Evolutionary conservation across 2,113 vertebrate species (phyloP), one percentile per base, ranked within the genome.

Genomic region (Felis chaus): DNA sequence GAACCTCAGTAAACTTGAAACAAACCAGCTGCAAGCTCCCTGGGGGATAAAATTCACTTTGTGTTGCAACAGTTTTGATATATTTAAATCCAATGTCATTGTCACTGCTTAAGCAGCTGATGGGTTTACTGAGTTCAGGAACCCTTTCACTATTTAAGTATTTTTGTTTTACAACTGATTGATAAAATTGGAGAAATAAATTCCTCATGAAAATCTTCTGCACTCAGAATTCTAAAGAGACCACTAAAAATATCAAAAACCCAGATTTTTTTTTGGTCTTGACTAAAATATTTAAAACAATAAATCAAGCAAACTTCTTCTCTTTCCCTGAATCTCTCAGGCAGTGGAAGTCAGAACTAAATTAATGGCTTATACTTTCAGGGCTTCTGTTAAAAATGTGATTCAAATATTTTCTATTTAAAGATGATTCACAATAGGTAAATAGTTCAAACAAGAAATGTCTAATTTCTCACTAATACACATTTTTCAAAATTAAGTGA

Each of bases 1-100:
- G 91, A 98, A 97, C 89, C 94, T 96, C 97, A 73, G 78, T 86
- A 98, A 98, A 97, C 31, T 96, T 53, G 86, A 98, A 95, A 98
- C 84, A 98, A 98, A 95, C 91, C 98, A 98, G 90, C 98, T 98
- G 98, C 33, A 7, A 98, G 65, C 87, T 97, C 97, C 96, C 88
- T 48, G 93, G 89, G 96, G 92, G 97, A 97, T 90, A 98, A 96
- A 97, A 97, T 85, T 55, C 55, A 91, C 90, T 86, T 66, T 48
- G 23, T 98, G 97, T 97, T 97, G 53, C 95, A 97, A 97, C 55
- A 68, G 50, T 98, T 97, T 97, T 89, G 95, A 96, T 91, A 88
- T n/a, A 97, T 95, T 97, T 97, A 96, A 88, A 61, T 97, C 80
- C 79, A 94, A 39, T 0, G 0, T 94, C 86, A 94, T 95, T 97